Evolutionary conservation across 2,888 invertebrate species (phyloP).

Genomic region (Xylocampa areola): DNA sequence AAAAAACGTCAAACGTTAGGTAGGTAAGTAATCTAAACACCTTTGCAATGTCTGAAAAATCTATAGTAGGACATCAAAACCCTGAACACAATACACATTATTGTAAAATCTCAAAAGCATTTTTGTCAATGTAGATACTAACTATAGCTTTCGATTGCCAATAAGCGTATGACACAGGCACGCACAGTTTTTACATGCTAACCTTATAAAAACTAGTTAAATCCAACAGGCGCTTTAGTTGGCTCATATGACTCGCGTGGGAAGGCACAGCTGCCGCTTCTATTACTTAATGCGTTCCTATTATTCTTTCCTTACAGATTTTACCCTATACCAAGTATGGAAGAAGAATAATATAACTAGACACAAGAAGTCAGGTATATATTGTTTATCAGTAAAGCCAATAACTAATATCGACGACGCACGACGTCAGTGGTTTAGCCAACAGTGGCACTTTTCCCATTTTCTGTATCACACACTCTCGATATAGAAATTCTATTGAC

Average conservation of each 20-base stretch:
- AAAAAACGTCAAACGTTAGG: too few relatives aligned
- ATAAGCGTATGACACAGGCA: too few relatives aligned
- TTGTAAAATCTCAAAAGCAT: too few relatives aligned
- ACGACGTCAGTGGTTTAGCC: slow-evolving; percentile 26
- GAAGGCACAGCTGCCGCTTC: slow-evolving; percentile 7
- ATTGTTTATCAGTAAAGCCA: slow-evolving; percentile 10
- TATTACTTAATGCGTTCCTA: too few relatives aligned
- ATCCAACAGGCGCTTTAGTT: slow-evolving; percentile 25
- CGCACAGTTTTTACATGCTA: slow-evolving; percentile 16
- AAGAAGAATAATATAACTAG: slow-evolving; percentile 7
- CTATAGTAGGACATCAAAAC: too few relatives aligned
- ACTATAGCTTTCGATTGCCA: too few relatives aligned
- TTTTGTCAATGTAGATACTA: too few relatives aligned
- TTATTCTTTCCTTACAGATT: background rate
- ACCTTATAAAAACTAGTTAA: slow-evolving; percentile 41
- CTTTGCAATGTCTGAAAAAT: too few relatives aligned
- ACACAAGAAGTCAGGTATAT: background rate
- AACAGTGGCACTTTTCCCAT: slow-evolving; percentile 46
- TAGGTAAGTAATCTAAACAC: too few relatives aligned
- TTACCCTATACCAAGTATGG: too few relatives aligned
- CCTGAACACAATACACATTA: too few relatives aligned
- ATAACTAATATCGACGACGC: slow-evolving; percentile 22
- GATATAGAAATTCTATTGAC: slow-evolving; percentile 60
- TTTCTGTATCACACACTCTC: slow-evolving; percentile 38
- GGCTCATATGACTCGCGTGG: slow-evolving; percentile 10